A percentile compares a stretch with the other conserved stretches of the same genome.
Conservation (phyloP, 37 sponge, comb jelly and placozoan genomes). For the Eunapius fragilis region DNA sequence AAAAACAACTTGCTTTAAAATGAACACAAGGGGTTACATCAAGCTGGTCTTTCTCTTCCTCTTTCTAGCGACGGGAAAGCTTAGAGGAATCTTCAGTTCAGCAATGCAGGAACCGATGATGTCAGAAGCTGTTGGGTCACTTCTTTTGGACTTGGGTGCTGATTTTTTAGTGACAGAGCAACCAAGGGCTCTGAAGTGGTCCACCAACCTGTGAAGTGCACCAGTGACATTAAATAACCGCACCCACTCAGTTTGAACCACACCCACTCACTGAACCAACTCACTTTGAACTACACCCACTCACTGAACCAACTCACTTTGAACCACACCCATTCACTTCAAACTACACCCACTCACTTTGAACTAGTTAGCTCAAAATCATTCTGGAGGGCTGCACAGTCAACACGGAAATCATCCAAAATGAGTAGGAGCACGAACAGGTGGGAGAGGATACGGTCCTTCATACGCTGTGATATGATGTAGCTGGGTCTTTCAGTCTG, state of each 20-base stretch:
- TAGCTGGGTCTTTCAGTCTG: neutral
- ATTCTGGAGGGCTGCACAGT: conserved; percentile 41
- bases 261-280: no score
- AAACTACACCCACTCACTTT: conserved; percentile 48
- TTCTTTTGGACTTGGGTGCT: conserved; percentile 17
- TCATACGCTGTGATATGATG: conserved; percentile 31
- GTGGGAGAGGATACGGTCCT: conserved; percentile 58
- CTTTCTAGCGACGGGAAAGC: conserved; percentile 39
- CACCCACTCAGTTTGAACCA: no score
- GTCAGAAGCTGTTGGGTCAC: neutral
- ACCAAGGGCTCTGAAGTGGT: conserved; percentile 51
- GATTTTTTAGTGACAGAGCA: conserved; percentile 17
- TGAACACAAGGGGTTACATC: neutral
- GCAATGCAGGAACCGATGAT: neutral
- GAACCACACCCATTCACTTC: no score
- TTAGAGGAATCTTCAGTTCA: conserved; percentile 43
- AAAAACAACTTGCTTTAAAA: neutral
- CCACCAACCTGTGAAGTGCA: conserved; percentile 43
- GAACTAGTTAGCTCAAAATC: conserved; percentile 44
- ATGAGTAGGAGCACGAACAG: conserved; percentile 54
- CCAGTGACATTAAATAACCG: no score
- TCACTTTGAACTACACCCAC: no score
- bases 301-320: no score
- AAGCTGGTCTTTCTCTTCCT: conserved; percentile 2
- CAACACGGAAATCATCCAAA: conserved; percentile 52